Percentiles rank a stretch among this genome's conserved stretches.
Conservation (phyloP, 2,113 vertebrate species). For the Ranitomeya variabilis region DNA sequence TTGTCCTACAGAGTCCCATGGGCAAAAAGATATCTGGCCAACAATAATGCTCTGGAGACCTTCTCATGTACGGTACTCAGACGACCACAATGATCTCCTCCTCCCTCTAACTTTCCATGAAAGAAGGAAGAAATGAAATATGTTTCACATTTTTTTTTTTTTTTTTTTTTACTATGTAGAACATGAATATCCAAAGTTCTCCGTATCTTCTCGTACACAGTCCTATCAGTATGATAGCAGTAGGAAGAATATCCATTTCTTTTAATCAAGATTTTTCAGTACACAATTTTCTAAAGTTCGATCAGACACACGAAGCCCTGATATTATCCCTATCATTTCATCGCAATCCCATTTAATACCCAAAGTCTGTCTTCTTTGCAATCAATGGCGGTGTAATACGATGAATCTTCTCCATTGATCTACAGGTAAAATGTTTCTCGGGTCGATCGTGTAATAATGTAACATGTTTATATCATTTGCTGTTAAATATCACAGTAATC, state of each 20-base stretch:
- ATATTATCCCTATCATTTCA: conserved; percentile 19
- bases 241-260: background rate
- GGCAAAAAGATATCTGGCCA: background rate
- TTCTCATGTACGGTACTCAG: background rate
- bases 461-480: conserved; percentile 10
- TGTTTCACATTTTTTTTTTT: too few species aligned
- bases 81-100: too few species aligned
- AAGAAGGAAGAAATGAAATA: too few species aligned
- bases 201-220: background rate
- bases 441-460: conserved; percentile 39
- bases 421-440: conserved; percentile 17
- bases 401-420: conserved; percentile 26
- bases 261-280: background rate
- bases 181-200: background rate
- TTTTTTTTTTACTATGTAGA: too few species aligned
- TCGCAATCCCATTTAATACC: conserved; percentile 8
- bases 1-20: background rate
- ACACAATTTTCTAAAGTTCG: background rate
- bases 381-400: conserved; percentile 24
- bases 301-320: background rate
- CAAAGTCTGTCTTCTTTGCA: background rate
- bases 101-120: too few species aligned
- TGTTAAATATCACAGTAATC: conserved; percentile 37
- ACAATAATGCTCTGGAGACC: background rate
- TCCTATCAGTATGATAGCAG: background rate